phyloP scores from a whole-genome alignment of 2,113 vertebrate genomes.

The Condylura cristata region DNA sequence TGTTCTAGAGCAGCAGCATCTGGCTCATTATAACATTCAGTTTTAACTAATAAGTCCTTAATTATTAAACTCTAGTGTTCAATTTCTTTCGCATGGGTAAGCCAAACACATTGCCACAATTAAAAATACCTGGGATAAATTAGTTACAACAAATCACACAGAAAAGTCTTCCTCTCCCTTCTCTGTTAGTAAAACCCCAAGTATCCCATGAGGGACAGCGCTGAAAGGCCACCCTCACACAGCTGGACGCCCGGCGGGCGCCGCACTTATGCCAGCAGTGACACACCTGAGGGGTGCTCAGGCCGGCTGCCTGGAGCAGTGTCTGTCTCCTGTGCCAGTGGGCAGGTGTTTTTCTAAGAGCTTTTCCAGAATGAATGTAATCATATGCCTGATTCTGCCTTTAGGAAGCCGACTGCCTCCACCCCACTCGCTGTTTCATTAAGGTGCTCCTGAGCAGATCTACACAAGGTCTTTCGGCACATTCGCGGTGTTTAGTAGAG shows the following conservation, averaged over 20 bases:
- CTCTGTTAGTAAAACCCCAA: neutral
- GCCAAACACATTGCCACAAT: conserved; percentile 53
- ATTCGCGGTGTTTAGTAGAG: conserved; percentile 67
- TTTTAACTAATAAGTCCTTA: conserved; percentile 83
- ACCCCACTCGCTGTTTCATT: conserved; percentile 62
- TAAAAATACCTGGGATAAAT: conserved; percentile 64
- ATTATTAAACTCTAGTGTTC: conserved; percentile 80
- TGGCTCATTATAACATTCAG: conserved; percentile 78
- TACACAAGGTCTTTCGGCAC: conserved; percentile 74
- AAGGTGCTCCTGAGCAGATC: conserved; percentile 71
- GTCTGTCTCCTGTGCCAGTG: conserved; percentile 63
- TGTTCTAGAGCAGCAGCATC: conserved; percentile 77
- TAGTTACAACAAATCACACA: neutral
- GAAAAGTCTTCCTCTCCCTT: conserved; percentile 50
- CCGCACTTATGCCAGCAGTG: conserved; percentile 44
- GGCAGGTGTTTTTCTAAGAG: conserved; percentile 72
- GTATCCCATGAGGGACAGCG: neutral
- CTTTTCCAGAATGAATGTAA: conserved; percentile 73
- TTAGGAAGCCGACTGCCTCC: conserved; percentile 17
- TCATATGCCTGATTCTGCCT: conserved; percentile 54
- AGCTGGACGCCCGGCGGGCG: neutral
- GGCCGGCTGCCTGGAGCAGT: conserved; percentile 38
- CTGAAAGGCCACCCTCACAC: conserved; percentile 19
- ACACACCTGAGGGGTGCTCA: conserved; percentile 58
- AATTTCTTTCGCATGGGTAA: conserved; percentile 69